Percentiles rank a stretch among this genome's conserved stretches.
Conservation (phyloP, 2,113 vertebrate genomes). For the Eulacestoma nigropectus region DNA sequence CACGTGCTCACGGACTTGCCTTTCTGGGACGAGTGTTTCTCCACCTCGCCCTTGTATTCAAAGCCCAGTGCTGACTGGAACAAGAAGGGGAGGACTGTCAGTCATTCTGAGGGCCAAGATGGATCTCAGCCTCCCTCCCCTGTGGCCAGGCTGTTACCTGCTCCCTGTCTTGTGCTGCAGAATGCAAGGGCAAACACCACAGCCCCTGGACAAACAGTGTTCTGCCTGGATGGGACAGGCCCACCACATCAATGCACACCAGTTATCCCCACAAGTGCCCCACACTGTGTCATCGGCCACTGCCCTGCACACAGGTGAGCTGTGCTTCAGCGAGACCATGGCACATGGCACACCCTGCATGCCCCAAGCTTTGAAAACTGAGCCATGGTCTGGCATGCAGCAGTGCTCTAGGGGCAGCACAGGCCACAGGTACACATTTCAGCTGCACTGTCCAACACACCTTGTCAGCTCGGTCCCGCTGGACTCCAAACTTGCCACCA, state of each 20-base stretch:
- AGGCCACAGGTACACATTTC: fast-evolving
- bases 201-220: neutral
- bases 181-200: neutral
- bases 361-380: neutral
- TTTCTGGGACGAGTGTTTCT: constrained; percentile 91
- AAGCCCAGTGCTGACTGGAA: constrained; percentile 89
- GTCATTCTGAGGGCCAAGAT: fast-evolving
- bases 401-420: neutral
- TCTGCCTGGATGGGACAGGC: neutral
- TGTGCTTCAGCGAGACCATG: fast-evolving
- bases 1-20: constrained; percentile 51
- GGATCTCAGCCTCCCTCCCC: neutral
- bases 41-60: constrained; percentile 90
- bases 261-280: neutral
- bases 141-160: neutral
- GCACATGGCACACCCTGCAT: too few relatives aligned
- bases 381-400: neutral
- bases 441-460: constrained; percentile 57
- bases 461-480: constrained; percentile 89
- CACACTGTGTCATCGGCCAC: neutral
- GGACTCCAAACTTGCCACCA: constrained; percentile 90
- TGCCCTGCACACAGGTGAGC: neutral
- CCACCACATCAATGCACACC: neutral
- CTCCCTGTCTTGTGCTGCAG: neutral
- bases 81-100: neutral